phyloP scores from a whole-genome alignment of 2,888 invertebrate species.

The Drosophila mimetica region DNA sequence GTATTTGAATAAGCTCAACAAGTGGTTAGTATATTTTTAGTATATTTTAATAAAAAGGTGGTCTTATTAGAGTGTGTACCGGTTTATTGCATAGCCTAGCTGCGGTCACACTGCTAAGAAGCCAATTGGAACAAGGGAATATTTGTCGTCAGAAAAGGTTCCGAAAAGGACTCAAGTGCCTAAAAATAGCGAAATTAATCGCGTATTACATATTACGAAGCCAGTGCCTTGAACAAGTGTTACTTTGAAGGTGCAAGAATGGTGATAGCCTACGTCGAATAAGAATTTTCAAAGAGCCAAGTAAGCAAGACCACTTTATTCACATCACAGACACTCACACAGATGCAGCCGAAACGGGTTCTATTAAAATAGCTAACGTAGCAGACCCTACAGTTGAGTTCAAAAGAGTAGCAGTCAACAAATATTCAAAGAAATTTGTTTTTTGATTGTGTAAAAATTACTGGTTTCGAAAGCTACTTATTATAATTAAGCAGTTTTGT shows the following conservation, averaged over 20 bases:
- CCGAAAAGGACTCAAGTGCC: not conserved
- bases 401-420: slow-evolving; percentile 11
- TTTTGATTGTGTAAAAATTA: not conserved
- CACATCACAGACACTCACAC: slow-evolving; percentile 32
- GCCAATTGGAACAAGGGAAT: slow-evolving; percentile 16
- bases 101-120: slow-evolving; percentile 5
- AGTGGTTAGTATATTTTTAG: slow-evolving; percentile 9
- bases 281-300: slow-evolving; percentile 29
- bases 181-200: not conserved
- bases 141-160: not conserved
- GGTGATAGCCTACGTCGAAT: slow-evolving; percentile 13
- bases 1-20: too few species aligned
- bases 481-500: too few species aligned
- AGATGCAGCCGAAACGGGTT: slow-evolving; percentile 59
- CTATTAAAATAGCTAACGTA: slow-evolving; percentile 64
- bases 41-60: not conserved
- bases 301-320: slow-evolving; percentile 38
- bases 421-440: not conserved
- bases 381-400: slow-evolving; percentile 23
- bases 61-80: not conserved
- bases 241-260: slow-evolving; percentile 6
- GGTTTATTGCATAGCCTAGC: not conserved
- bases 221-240: slow-evolving; percentile 4
- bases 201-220: not conserved
- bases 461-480: too few species aligned